Percentiles rank a stretch among this genome's conserved stretches.
Conservation (phyloP, 2,113 vertebrate species). For the Sisor rabdophorus region DNA sequence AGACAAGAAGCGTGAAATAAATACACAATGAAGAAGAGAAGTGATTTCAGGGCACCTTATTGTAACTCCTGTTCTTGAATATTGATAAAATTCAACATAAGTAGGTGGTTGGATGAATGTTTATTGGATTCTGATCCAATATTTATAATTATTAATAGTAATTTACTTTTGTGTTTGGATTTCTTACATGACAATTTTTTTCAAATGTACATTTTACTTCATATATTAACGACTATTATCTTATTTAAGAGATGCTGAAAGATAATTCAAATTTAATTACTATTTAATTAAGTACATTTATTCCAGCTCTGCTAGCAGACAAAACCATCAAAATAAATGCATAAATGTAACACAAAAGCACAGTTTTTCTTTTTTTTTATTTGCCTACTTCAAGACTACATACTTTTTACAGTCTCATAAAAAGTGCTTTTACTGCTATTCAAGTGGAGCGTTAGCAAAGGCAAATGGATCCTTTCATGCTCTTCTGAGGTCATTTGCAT, state of each 20-base stretch:
- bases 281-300: conserved; percentile 6
- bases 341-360: conserved; percentile 9
- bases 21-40: conserved; percentile 48
- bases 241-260: conserved; percentile 5
- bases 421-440: conserved; percentile 25
- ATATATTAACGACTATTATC: neutral
- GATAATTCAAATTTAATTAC: conserved; percentile 18
- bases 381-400: conserved; percentile 6
- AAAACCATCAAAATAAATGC: conserved; percentile 3
- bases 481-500: conserved; percentile 23
- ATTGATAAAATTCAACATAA: neutral
- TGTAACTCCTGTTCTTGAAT: conserved; percentile 3
- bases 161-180: neutral
- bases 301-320: neutral
- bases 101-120: neutral
- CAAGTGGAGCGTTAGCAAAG: conserved; percentile 27
- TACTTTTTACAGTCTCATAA: conserved; percentile 17
- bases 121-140: neutral
- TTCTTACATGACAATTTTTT: neutral
- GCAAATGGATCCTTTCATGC: conserved; percentile 30
- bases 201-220: neutral
- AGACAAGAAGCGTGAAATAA: conserved; percentile 43
- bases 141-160: neutral
- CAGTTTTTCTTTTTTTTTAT: conserved; percentile 6
- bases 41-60: conserved; percentile 50